Conservation (phyloP, 2,797 vertebrate species). For the Eulemur coronatus region DNA sequence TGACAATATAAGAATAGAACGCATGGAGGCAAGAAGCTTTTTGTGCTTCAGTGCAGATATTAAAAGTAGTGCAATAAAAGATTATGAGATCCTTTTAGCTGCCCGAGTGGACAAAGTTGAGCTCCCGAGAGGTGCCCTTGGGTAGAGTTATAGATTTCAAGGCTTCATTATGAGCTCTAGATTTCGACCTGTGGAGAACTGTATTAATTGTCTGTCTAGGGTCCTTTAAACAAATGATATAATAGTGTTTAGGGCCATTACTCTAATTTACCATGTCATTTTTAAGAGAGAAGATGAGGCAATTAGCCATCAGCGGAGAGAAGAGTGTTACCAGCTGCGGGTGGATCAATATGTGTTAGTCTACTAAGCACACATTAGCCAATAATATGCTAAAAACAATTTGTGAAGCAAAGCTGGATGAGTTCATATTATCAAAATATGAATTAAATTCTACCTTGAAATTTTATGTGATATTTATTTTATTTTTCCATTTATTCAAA, state of each 20-base stretch:
- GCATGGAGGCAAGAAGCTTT: neutral
- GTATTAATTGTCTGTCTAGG: constrained; percentile 49
- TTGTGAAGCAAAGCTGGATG: neutral
- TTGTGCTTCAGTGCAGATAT: neutral
- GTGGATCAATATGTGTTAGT: neutral
- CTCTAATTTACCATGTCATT: neutral
- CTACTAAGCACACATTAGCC: neutral
- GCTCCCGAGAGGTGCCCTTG: constrained; percentile 4
- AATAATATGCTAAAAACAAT: neutral
- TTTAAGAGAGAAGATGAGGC: constrained; percentile 17
- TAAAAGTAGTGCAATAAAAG: neutral
- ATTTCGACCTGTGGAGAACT: constrained; percentile 19
- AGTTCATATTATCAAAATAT: neutral
- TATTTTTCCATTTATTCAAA: neutral
- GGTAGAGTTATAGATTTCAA: constrained; percentile 50
- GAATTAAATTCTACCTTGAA: neutral
- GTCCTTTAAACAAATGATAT: constrained; percentile 38
- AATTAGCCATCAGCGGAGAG: constrained; percentile 43
- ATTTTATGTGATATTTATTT: neutral
- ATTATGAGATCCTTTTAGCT: constrained; percentile 22
- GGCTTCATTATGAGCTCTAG: constrained; percentile 41
- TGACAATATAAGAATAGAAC: neutral
- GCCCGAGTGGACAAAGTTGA: neutral
- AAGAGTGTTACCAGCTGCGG: neutral
- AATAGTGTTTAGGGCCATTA: constrained; percentile 32